Evolutionary conservation across 2,888 invertebrate species (phyloP).

Genomic region (Agrotis segetum): DNA sequence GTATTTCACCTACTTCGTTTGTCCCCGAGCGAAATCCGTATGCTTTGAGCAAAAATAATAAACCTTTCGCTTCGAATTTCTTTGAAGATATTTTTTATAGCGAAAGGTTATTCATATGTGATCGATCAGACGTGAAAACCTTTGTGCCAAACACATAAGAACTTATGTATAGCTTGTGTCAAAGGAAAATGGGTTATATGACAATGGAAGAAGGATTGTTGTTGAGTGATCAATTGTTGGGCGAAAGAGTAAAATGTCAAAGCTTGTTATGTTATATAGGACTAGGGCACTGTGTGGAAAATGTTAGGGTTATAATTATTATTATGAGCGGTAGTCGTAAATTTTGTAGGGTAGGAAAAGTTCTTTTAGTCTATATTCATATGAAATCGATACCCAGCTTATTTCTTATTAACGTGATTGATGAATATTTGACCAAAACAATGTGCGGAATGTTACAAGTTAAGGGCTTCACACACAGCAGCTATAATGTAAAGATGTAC

Average conservation of each 20-base stretch:
- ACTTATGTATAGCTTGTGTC: constrained; percentile 60
- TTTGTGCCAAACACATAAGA: constrained; percentile 54
- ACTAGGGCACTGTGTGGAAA: constrained; percentile 29
- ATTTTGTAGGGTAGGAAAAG: not conserved
- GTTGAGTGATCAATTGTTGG: constrained; percentile 10
- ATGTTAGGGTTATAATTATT: constrained; percentile 40
- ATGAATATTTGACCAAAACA: no score
- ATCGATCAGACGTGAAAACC: constrained; percentile 77
- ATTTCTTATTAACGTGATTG: no score
- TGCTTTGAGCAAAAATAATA: constrained; percentile 48
- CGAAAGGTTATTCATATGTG: constrained; percentile 74
- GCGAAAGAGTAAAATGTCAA: constrained; percentile 54
- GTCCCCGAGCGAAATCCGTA: not conserved
- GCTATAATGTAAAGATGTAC: no score
- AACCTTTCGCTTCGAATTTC: constrained; percentile 35
- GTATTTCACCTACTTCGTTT: not conserved
- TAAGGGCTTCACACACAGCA: no score
- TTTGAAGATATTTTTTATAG: constrained; percentile 60
- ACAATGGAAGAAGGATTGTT: constrained; percentile 20
- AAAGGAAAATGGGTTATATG: constrained; percentile 38
- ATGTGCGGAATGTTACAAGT: no score
- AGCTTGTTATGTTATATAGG: constrained; percentile 49
- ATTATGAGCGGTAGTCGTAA: constrained; percentile 21
- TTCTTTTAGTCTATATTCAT: not conserved
- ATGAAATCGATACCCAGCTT: not conserved